phyloP scores from a whole-genome alignment of 37 sponge, comb jelly and placozoan genomes.

The Halichondria panicea region DNA sequence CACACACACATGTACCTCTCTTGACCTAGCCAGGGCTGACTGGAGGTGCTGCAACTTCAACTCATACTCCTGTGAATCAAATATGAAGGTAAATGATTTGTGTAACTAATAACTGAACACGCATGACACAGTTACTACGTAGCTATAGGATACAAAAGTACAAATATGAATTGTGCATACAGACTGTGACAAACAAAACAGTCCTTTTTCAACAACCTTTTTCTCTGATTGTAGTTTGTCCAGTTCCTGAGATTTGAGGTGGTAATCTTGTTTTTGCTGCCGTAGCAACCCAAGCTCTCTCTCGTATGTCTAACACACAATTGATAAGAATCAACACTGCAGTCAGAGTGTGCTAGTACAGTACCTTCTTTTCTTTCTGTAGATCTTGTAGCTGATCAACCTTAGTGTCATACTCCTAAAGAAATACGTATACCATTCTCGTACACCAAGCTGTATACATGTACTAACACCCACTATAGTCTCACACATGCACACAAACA shows the following conservation, averaged over 20 bases:
- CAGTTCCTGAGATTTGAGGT: constrained; percentile 23
- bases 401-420: constrained; percentile 29
- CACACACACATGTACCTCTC: not conserved
- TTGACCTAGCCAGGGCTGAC: constrained; percentile 8
- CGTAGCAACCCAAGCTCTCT: constrained; percentile 22
- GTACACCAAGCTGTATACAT: no score
- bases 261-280: constrained; percentile 39
- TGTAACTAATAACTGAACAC: not conserved
- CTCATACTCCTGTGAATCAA: constrained; percentile 21
- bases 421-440: no score
- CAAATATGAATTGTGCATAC: no score
- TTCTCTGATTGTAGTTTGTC: constrained; percentile 18
- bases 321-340: not conserved
- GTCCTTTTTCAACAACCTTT: constrained; percentile 1
- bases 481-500: no score
- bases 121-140: no score
- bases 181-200: no score
- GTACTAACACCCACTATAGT: no score
- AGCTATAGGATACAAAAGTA: no score
- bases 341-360: no score
- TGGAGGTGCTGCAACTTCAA: constrained; percentile 36
- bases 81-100: not conserved
- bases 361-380: constrained; percentile 33
- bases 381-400: constrained; percentile 51
- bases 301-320: constrained; percentile 17